Evolutionary conservation across 2,113 vertebrate genomes (phyloP), one percentile per base, ranked within the genome.

Genomic region (Kryptolebias marmoratus): DNA sequence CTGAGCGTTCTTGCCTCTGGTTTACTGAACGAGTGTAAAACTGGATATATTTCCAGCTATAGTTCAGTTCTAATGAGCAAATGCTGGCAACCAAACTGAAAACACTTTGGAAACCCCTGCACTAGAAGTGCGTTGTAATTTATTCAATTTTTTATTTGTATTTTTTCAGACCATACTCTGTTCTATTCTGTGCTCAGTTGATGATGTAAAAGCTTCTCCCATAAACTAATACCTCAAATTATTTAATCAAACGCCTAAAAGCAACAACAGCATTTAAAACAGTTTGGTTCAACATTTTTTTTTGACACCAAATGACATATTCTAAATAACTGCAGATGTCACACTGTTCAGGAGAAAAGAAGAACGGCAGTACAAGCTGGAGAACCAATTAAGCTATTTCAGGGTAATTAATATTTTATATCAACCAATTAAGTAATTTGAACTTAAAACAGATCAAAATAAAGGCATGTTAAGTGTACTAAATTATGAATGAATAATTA

Each of bases 331-430:
- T 44, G 28, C 59, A 64, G 47, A 64, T 22, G 58, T 12, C 10
- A 47, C 0, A 7, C 12, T 7, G n/a, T 22, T 66, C 15, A 16
- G 14, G 1, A 32, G n/a, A 31, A 11, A n/a, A 42, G 39, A n/a
- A 9, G 3, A 8, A 18, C 7, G 18, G 30, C 55, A 28, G 27
- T 32, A 36, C 2, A n/a, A 15, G 27, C 4, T 16, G 22, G 3
- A 3, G 71, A 52, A 45, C n/a, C 47, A 73, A 54, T 8, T 2
- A 14, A 58, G n/a, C 60, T 4, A 55, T 67, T 48, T 49, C 12
- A 55, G 31, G 45, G n/a, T 14, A 12, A 65, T 80, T 47, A 48
- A 60, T 42, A 50, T 75, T 56, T 64, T 66, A 57, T 55, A n/a
- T 57, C 36, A 15, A 44, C 53, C 27, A 45, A 52, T 73, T 44